A percentile compares a stretch with the other conserved stretches of the same genome.
Conservation (phyloP, 2,113 vertebrate genomes). For the Pantherophis guttatus region DNA sequence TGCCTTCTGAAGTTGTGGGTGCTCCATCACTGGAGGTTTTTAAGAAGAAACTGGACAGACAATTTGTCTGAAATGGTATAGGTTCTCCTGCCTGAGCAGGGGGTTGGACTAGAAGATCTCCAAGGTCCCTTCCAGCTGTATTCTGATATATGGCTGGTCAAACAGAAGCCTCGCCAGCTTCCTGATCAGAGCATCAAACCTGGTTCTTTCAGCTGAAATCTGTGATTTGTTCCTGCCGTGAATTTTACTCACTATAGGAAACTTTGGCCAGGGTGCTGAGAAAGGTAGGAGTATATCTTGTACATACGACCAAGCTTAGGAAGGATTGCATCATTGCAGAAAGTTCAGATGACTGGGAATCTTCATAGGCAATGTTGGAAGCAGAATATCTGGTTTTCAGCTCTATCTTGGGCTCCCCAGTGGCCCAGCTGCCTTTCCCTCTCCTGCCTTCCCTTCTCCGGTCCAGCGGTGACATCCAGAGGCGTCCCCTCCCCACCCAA, state of each 20-base stretch:
- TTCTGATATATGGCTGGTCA: background rate
- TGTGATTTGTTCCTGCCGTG: background rate
- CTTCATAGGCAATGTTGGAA: background rate
- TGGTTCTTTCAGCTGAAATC: background rate
- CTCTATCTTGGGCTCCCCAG: background rate
- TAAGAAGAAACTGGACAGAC: background rate
- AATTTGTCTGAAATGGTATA: background rate
- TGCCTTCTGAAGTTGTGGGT: background rate
- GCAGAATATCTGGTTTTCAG: background rate
- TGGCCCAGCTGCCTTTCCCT: background rate
- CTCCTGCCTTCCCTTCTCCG: background rate
- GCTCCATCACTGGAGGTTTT: background rate
- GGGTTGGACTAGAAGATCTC: background rate
- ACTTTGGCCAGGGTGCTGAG: background rate
- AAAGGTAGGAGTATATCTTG: background rate
- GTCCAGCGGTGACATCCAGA: background rate
- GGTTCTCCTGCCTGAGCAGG: background rate
- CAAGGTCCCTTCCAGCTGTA: no score
- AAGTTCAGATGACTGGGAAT: background rate
- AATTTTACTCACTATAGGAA: background rate
- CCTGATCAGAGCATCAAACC: background rate
- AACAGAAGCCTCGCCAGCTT: background rate
- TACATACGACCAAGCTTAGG: background rate
- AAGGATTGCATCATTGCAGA: background rate
- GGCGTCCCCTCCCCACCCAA: no score